These are phyloP conservation scores for Trogon surrucura DNA, from an alignment of 2,113 vertebrate species.

Conservation along the genomic window DNA sequence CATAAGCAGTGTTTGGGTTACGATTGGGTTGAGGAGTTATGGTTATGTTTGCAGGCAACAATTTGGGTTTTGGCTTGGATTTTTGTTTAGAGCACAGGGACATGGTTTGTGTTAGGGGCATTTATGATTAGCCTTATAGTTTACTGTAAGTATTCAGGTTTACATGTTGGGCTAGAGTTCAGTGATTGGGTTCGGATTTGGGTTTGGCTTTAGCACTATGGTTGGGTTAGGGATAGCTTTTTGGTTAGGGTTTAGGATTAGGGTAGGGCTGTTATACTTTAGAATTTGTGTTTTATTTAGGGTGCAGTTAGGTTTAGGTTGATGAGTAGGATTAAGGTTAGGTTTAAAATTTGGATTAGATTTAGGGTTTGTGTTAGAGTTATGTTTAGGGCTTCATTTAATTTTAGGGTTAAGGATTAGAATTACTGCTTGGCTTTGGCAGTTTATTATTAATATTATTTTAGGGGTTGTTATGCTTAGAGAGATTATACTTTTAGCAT, in stretches of 20 bases:
- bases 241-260: neutral
- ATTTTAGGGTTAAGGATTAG: neutral
- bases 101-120: neutral
- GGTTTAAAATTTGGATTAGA: neutral
- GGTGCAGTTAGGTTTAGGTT: neutral
- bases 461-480: neutral
- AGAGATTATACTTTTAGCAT: neutral
- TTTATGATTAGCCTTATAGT: neutral
- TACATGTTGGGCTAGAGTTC: neutral
- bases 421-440: neutral
- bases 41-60: neutral
- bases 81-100: neutral
- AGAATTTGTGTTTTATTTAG: neutral
- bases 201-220: neutral
- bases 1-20: neutral
- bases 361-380: neutral
- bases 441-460: neutral
- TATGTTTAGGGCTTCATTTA: neutral
- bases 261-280: neutral
- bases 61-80: neutral
- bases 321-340: neutral
- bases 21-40: neutral
- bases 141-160: neutral
- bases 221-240: neutral
- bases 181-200: neutral